Evolutionary conservation across 2,888 invertebrate genomes (phyloP).

Genomic region (Agelastica alni): DNA sequence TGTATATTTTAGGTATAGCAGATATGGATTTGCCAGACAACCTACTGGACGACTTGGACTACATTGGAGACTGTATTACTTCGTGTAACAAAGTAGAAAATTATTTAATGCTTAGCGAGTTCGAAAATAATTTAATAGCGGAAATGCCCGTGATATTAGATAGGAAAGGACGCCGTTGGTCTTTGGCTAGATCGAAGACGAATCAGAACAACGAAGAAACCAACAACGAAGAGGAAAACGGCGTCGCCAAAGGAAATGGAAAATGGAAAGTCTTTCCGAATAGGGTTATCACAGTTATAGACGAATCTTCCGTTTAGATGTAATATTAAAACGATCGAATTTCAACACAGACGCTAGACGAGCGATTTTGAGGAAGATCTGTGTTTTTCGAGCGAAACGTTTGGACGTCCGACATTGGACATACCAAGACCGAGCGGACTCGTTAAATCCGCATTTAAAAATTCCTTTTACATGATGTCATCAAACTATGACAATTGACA

Average conservation of each 20-base stretch:
- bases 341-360: too few species aligned
- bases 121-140: conserved; percentile 81
- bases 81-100: conserved; percentile 87
- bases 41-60: conserved; percentile 76
- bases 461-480: too few species aligned
- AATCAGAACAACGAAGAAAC: conserved; percentile 56
- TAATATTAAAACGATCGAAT: conserved; percentile 11
- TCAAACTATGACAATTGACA: too few species aligned
- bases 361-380: too few species aligned
- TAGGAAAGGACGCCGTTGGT: conserved; percentile 73
- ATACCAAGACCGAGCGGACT: too few species aligned
- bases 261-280: conserved; percentile 59
- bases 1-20: conserved; percentile 65
- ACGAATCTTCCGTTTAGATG: conserved; percentile 68
- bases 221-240: conserved; percentile 62
- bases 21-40: conserved; percentile 83
- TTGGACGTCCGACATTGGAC: too few species aligned
- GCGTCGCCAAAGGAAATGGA: conserved; percentile 48
- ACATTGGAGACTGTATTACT: conserved; percentile 81
- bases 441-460: too few species aligned
- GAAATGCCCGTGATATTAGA: conserved; percentile 77
- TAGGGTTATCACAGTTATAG: conserved; percentile 77
- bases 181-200: conserved; percentile 63
- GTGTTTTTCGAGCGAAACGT: too few species aligned
- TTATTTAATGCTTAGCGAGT: conserved; percentile 83